Percentiles rank a stretch among this genome's conserved stretches.
Conservation (phyloP, 2,888 invertebrate species). For the Drosophila kanekoi region DNA sequence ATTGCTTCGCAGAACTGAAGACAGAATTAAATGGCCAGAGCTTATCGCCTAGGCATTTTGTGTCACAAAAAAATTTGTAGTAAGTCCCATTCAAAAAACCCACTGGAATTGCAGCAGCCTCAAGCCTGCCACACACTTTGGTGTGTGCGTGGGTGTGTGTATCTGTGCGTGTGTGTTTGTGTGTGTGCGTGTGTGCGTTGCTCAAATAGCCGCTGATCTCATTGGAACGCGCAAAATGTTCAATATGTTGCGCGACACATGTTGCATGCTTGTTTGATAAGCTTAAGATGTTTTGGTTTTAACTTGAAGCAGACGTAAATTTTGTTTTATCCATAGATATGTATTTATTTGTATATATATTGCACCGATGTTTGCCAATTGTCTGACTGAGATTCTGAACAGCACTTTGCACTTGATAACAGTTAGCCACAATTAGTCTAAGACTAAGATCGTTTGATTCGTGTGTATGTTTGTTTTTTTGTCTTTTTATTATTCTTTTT, state of each 20-base stretch:
- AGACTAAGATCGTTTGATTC: conserved; percentile 36
- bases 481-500: conserved; percentile 33
- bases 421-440: conserved; percentile 28
- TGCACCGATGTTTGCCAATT: conserved; percentile 43
- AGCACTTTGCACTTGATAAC: conserved; percentile 25
- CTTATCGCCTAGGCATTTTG: not conserved
- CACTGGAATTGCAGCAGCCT: not conserved
- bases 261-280: conserved; percentile 39
- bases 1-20: not conserved
- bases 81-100: not conserved
- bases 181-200: not conserved
- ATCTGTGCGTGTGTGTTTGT: not conserved
- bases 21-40: not conserved
- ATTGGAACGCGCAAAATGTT: conserved; percentile 34
- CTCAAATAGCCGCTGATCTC: conserved; percentile 55
- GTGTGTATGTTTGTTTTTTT: conserved; percentile 24
- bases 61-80: not conserved
- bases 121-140: conserved; percentile 35
- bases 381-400: conserved; percentile 19
- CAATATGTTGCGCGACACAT: conserved; percentile 55
- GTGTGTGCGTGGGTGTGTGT: not conserved
- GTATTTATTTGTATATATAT: conserved; percentile 18
- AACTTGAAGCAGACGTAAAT: conserved; percentile 5
- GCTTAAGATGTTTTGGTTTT: not conserved
- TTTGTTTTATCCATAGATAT: conserved; percentile 1